Base-by-base conservation (phyloP, 2,797 vertebrate genomes). In the Bufotes viridis region DNA sequence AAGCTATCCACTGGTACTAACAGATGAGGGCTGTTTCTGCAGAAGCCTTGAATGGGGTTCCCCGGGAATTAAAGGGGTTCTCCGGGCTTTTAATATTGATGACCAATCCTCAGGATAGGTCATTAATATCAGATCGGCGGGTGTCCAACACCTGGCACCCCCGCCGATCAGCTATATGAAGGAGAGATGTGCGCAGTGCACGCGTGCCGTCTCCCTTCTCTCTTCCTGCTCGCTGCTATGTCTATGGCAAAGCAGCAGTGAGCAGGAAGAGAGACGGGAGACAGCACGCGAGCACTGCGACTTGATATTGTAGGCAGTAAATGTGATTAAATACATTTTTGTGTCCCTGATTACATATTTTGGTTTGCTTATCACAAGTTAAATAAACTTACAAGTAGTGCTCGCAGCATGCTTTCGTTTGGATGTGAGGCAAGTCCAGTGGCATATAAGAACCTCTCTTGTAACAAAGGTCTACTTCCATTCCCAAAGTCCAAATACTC, bases 371-470 rank as follows among this genome's bases (percentile, higher is more conserved):
- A 24, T 29, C 14, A 61, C 8, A 61, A 24, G 51, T 26, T 2
- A 63, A 84, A 9, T 53, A 24, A 76, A 94, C 97, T 96, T 91
- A 99, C 98, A 93, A 97, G 92, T 91, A 99, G 93, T 70, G 96
- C 94, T 92, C 95, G 93, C 1, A 99, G 95, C 92, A 99, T 96
- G 8, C 84, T 93, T 92, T 99, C 97, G 18, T 94, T 96, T 0
- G 98, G 98, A 86, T 98, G 97, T 67, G 98, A 97, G 63, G 98
- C 95, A 88, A 99, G 98, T 83, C 97, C 98, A 87, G 97, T 98
- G 55, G 98, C 98, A 17, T 99, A 99, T 34, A 99, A 96, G 90
- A 99, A 99, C 67, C 98, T 93, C 90, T 99, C 98, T 92, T 99
- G 98, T 78, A 99, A 94, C 70, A 96, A 42, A 26, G 94, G 87